Evolutionary conservation across 2,888 invertebrate species (phyloP).

Genomic region (Crocallis elinguaria): DNA sequence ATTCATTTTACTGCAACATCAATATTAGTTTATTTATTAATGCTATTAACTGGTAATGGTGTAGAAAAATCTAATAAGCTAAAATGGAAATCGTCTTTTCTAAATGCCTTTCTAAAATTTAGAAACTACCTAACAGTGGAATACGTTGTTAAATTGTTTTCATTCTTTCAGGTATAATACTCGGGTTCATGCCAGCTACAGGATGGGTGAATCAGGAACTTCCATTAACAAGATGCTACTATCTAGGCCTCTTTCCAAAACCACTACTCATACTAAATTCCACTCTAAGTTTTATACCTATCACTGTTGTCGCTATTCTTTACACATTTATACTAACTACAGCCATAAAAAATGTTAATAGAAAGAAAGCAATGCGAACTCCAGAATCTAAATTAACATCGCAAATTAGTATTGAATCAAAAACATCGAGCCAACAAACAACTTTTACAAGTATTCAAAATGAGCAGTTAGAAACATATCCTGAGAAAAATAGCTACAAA

Average conservation of each 20-base stretch:
- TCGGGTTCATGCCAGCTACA: slow-evolving; percentile 85
- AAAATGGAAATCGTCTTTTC: too few species aligned
- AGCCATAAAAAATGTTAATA: slow-evolving; percentile 80
- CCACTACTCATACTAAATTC: slow-evolving; percentile 82
- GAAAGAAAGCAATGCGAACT: slow-evolving; percentile 42
- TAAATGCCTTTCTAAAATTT: too few species aligned
- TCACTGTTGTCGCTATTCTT: slow-evolving; percentile 69
- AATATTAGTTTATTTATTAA: too few species aligned
- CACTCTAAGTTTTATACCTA: slow-evolving; percentile 81
- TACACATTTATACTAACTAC: slow-evolving; percentile 85
- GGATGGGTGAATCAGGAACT: slow-evolving; percentile 80
- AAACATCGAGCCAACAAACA: slow-evolving; percentile 60
- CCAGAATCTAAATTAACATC: slow-evolving; percentile 53
- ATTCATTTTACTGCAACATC: background rate
- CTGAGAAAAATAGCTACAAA: slow-evolving; percentile 27
- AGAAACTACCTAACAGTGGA: too few species aligned
- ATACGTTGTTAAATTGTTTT: too few species aligned
- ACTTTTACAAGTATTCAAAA: slow-evolving; percentile 35
- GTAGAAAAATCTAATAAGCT: too few species aligned
- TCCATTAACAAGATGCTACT: slow-evolving; percentile 76
- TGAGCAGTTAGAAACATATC: slow-evolving; percentile 40
- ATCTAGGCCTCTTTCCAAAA: slow-evolving; percentile 83
- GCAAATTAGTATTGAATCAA: too few species aligned
- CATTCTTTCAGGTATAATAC: slow-evolving; percentile 73
- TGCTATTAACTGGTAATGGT: too few species aligned